Conservation (phyloP, 64 coral and sea anemone genomes). For the Actinia equina region DNA sequence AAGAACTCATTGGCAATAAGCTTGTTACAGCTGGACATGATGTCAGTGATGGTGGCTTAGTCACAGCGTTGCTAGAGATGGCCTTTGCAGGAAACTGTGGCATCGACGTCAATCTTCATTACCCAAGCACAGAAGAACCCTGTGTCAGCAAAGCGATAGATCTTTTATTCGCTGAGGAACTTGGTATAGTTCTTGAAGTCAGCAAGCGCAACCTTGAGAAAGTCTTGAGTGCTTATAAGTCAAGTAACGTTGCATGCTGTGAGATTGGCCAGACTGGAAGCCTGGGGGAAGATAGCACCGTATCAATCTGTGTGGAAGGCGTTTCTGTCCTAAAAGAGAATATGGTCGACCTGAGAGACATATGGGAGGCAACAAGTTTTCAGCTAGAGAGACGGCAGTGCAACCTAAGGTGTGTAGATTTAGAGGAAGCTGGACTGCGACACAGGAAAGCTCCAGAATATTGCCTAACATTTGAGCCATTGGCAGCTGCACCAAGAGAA, state of each 20-base stretch:
- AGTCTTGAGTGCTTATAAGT: constrained; percentile 48
- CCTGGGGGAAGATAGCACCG: constrained; percentile 47
- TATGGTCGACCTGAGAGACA: constrained; percentile 82
- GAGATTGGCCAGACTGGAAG: constrained; percentile 65
- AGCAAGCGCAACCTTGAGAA: constrained; percentile 42
- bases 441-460: constrained; percentile 77
- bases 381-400: constrained; percentile 80
- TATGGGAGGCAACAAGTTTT: constrained; percentile 97
- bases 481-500: background rate
- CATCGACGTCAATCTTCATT: constrained; percentile 48
- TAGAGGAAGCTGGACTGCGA: constrained; percentile 69
- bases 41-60: constrained; percentile 85
- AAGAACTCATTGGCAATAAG: constrained; percentile 58
- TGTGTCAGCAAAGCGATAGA: constrained; percentile 48
- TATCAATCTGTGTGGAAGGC: constrained; percentile 63
- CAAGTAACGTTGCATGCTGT: constrained; percentile 44
- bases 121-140: background rate
- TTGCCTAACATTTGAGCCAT: constrained; percentile 69
- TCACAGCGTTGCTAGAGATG: constrained; percentile 92
- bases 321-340: constrained; percentile 74
- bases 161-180: constrained; percentile 86
- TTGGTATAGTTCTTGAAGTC: constrained; percentile 87
- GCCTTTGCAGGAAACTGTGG: constrained; percentile 98
- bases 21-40: constrained; percentile 85
- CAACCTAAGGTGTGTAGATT: constrained; percentile 79